These are phyloP conservation scores for Ectropis crepuscularia DNA, from an alignment of 2,888 invertebrate genomes.

Conservation along the genomic window DNA sequence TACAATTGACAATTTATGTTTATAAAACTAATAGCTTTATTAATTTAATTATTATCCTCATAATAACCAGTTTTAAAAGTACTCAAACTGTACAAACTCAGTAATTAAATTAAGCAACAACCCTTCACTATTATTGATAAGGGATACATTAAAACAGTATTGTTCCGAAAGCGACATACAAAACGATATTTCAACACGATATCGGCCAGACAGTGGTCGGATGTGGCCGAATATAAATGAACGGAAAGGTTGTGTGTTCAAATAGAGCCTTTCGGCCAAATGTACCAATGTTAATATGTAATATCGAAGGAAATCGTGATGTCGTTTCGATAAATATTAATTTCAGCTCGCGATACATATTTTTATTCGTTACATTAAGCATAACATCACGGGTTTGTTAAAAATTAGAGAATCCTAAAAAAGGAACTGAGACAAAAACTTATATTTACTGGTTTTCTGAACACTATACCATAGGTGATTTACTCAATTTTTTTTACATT, in stretches of 20 bases:
- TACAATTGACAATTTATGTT: too few relatives aligned
- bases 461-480: too few relatives aligned
- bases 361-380: background rate
- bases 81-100: background rate
- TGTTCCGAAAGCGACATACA: conserved; percentile 69
- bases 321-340: conserved; percentile 8
- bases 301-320: conserved; percentile 8
- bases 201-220: conserved; percentile 79
- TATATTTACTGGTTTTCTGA: too few relatives aligned
- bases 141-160: conserved; percentile 48
- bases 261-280: conserved; percentile 64
- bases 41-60: too few relatives aligned
- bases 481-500: too few relatives aligned
- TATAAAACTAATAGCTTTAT: too few relatives aligned
- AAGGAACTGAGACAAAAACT: too few relatives aligned
- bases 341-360: background rate
- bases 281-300: conserved; percentile 49
- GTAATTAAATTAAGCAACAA: conserved; percentile 4
- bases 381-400: too few relatives aligned
- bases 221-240: conserved; percentile 81
- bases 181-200: conserved; percentile 83
- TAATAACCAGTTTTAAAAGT: background rate
- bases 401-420: too few relatives aligned
- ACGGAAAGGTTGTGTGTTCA: conserved; percentile 76
- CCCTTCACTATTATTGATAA: conserved; percentile 29